Percentiles rank a stretch among this genome's conserved stretches.
These are phyloP conservation scores for Tenthredo livida DNA, from an alignment of 2,888 invertebrate species.

Conservation along the genomic window DNA sequence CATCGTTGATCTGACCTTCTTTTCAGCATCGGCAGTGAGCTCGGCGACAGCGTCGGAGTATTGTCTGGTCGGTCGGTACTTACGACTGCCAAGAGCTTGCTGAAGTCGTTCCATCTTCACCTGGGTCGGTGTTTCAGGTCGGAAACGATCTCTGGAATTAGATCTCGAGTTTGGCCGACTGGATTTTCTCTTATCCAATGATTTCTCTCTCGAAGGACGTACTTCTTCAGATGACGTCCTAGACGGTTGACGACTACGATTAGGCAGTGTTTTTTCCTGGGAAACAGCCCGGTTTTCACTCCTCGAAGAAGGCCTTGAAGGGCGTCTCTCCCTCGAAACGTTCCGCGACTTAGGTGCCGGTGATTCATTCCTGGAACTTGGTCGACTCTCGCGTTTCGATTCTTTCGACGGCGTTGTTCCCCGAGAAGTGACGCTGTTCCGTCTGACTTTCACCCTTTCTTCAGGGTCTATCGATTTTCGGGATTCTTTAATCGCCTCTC, in stretches of 20 bases:
- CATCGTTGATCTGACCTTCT: conserved; percentile 84
- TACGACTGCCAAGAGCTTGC: conserved; percentile 65
- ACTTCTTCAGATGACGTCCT: conserved; percentile 62
- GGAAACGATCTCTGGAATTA: conserved; percentile 69
- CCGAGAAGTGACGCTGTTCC: conserved; percentile 59
- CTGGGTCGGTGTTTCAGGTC: conserved; percentile 73
- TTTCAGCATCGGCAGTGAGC: conserved; percentile 83
- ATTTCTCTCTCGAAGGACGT: conserved; percentile 57
- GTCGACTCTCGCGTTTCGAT: conserved; percentile 57
- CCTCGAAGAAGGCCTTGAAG: conserved; percentile 69
- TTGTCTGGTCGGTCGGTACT: conserved; percentile 60
- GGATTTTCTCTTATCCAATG: conserved; percentile 56
- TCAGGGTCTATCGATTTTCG: conserved; percentile 43
- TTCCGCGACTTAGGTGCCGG: conserved; percentile 66
- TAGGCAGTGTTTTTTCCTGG: conserved; percentile 58
- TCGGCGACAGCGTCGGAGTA: conserved; percentile 63
- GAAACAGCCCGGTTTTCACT: conserved; percentile 63
- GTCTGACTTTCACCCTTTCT: conserved; percentile 53
- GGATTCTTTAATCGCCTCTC: conserved; percentile 53
- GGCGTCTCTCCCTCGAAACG: conserved; percentile 62
- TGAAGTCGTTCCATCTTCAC: conserved; percentile 73
- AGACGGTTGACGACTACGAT: conserved; percentile 55
- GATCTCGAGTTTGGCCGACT: conserved; percentile 69
- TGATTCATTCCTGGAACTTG: conserved; percentile 68
- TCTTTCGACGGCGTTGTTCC: conserved; percentile 62